Evolutionary conservation across 2,113 vertebrate species (phyloP).

Genomic region (Actinemys pallida): DNA sequence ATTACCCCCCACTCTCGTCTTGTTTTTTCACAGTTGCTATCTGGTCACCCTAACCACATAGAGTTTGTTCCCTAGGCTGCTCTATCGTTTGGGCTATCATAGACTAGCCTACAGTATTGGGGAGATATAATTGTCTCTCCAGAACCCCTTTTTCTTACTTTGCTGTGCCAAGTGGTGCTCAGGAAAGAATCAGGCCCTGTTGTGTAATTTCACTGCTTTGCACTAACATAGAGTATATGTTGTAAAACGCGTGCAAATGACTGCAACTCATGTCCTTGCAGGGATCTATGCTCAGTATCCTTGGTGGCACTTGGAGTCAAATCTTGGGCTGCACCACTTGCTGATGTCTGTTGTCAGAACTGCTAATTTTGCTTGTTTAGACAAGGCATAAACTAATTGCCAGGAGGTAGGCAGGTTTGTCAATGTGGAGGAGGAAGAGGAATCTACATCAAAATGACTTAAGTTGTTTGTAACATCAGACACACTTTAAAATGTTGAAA

Average conservation of each 20-base stretch:
- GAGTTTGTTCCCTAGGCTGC: background rate
- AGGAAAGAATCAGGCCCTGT: background rate
- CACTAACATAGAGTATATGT: background rate
- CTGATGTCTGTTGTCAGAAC: background rate
- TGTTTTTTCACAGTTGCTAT: too few species aligned
- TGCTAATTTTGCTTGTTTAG: background rate
- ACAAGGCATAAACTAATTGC: background rate
- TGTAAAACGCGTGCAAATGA: background rate
- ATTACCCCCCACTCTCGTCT: too few species aligned
- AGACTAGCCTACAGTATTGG: background rate
- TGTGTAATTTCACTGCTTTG: background rate
- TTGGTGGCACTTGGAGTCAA: background rate
- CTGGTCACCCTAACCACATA: background rate
- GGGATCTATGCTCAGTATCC: background rate
- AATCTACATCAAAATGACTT: background rate
- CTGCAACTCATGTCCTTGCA: background rate
- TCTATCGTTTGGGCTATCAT: background rate
- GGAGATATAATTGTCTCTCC: background rate
- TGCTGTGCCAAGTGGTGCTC: background rate
- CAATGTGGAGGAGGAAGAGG: background rate
- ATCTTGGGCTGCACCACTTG: background rate
- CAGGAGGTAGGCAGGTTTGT: background rate
- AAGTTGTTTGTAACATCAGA: background rate
- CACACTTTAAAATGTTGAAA: background rate
- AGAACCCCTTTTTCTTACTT: background rate